Evolutionary conservation across 2,113 vertebrate species (phyloP), one percentile per base, ranked within the genome.

Genomic region (Notarius lentiginosus): DNA sequence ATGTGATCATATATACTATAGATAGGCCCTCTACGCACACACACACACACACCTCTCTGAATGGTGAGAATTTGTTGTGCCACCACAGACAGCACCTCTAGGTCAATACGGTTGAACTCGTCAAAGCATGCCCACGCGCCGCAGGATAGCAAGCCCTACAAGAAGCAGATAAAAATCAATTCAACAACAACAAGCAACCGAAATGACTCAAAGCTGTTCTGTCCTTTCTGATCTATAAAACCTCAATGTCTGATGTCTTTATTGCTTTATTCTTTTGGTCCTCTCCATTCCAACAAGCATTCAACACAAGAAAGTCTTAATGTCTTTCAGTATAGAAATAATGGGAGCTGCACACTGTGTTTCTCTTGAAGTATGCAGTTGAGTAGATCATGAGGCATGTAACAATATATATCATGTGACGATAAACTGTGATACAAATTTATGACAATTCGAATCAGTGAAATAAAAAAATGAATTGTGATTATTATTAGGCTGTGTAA

Each of bases 111-210:
- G 93, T 99, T 99, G 90, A 99, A 98, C 91, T 99, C 97, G 92
- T 98, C 97, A 93, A 98, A 98, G 92, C 97, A 98, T 89, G 97
- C 97, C 97, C 97, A 98, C 22, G 96, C 97, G 79, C 97, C 97
- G 79, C 96, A 97, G 75, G 96, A 97, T 91, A 98, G 92, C 86
- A 98, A 94, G 51, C 97, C 97, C 96, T 98, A 84, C 11, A 60
- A 60, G 15, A 73, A 41, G 24, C 47, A 60, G 55, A 47, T 55
- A 10, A 49, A n/a, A 49, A 60, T 84, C 30, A 47, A 55, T 34
- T 34, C 0, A 34, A 34, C 30, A 34, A 34, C 34, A 34, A 34
- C 34, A 34, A 34, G 2, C 34, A 34, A 34, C 34, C 34, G 34
- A 76, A 51, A 82, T 61, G 15, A 75, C 3, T 47, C 9, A 49